Base-by-base conservation (phyloP, 2,797 vertebrate genomes). In the Steatocranus sp. region DNA sequence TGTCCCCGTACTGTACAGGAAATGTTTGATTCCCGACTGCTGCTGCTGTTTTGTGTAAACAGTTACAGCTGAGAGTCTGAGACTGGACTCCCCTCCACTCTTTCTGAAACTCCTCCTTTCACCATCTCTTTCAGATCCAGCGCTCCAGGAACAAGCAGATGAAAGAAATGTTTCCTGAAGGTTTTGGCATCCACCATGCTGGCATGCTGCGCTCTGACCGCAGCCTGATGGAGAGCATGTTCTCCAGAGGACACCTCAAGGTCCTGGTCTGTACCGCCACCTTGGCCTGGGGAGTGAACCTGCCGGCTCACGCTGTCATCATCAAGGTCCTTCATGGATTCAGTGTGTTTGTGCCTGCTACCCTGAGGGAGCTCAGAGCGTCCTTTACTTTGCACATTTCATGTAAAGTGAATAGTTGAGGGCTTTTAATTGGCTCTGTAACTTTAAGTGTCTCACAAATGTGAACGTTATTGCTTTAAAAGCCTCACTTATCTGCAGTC, bases 221-320 rank as follows among this genome's bases (percentile, higher is more conserved):
- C 83, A 98, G 81, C 85, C 90, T 99, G 87, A 98, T 98, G 95
- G 99, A 99, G 94, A 97, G 89, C 94, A 96, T 98, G 95, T 99
- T 99, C 96, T 98, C 98, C 75, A 97, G 95, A 78, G 98, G 99
- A 9, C 96, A 97, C 92, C 95, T 99, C 63, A 99, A 98, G 96
- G 98, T 99, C 48, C 93, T 99, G 18, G 97, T 99, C 81, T 99
- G 97, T 68, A 99, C 99, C 30, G 99, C 99, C 76, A 99, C 99
- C 0, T 95, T 99, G 18, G 99, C 99, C 91, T 99, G 99, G 98
- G 98, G 98, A 81, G 98, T 99, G 91, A 99, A 99, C 96, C 96
- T 99, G 90, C 99, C 99, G 7, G 98, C 98, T 49, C 99, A 99
- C 73, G 99, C 98, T 23, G 98, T 99, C 88, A 97, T 99, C 94